Conservation (phyloP, 2,113 vertebrate genomes). For the Tor tambroides region DNA sequence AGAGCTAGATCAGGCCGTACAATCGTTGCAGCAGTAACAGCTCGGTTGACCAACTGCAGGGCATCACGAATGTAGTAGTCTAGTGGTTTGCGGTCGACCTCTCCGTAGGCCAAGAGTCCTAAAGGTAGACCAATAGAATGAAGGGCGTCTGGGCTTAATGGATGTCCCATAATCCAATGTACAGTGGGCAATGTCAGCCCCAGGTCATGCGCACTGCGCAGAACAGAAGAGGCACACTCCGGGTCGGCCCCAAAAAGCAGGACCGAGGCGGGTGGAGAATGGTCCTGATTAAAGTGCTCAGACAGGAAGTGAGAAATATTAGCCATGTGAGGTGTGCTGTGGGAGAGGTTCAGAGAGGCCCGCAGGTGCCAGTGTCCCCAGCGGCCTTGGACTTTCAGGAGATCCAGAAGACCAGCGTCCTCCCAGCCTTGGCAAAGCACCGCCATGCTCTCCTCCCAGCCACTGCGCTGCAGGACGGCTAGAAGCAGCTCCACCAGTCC, state of each 20-base stretch:
- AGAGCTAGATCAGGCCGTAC: slow-evolving; percentile 74
- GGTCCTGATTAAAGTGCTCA: slow-evolving; percentile 66
- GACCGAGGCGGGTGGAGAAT: slow-evolving; percentile 69
- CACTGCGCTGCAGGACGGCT: slow-evolving; percentile 73
- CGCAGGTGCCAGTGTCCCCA: slow-evolving; percentile 70
- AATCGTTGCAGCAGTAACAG: slow-evolving; percentile 71
- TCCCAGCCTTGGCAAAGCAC: slow-evolving; percentile 85
- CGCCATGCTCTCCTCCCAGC: slow-evolving; percentile 81
- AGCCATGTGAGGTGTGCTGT: slow-evolving; percentile 59
- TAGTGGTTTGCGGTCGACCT: slow-evolving; percentile 82
- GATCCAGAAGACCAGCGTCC: slow-evolving; percentile 63
- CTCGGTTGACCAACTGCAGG: slow-evolving; percentile 80
- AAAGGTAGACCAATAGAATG: slow-evolving; percentile 84
- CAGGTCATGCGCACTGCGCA: slow-evolving; percentile 73
- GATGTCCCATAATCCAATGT: slow-evolving; percentile 91
- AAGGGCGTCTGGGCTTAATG: slow-evolving; percentile 79
- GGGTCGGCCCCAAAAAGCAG: slow-evolving; percentile 85
- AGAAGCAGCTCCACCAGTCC: slow-evolving; percentile 78
- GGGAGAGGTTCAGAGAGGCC: slow-evolving; percentile 79
- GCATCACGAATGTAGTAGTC: slow-evolving; percentile 84
- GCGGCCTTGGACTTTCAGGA: slow-evolving; percentile 67
- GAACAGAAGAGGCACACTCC: slow-evolving; percentile 71
- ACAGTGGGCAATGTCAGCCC: slow-evolving; percentile 76
- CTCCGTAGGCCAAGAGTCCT: slow-evolving; percentile 88
- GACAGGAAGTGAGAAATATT: slow-evolving; percentile 70